Base-by-base conservation (phyloP, 1,140 invertebrate species). In the Meloidogyne hapla region DNA sequence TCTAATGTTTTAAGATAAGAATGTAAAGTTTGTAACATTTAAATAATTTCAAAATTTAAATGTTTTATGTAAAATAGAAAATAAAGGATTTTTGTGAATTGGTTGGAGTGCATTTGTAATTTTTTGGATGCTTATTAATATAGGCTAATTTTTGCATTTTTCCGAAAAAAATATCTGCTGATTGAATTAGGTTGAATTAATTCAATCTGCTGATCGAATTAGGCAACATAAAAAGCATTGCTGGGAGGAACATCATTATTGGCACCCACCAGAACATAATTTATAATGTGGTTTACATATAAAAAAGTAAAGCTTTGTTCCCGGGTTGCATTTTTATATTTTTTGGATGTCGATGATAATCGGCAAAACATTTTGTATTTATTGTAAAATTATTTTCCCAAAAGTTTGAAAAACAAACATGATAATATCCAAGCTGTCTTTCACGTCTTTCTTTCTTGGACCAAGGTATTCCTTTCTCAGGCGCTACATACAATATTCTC, bases 151-250 rank as follows among this genome's bases (percentile, higher is more conserved):
- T 45, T 45, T 45, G n/a, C n/a, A n/a, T n/a, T n/a, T n/a, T n/a
- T n/a, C n/a, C n/a, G n/a, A n/a, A 15, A 5, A 56, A n/a, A 56
- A 56, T n/a, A 5, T 89, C 69, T 88, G 86, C 40, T 87, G 84
- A 79, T 89, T 88, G 25, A n/a, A n/a, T n/a, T n/a, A n/a, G n/a
- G n/a, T n/a, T n/a, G n/a, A n/a, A n/a, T n/a, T n/a, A 89, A 79
- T 0, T 87, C 83, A 33, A 88, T 79, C 89, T 89, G 90, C 23
- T n/a, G n/a, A 76, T 13, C 45, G 28, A 88, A 63, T 88, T 87
- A 2, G 89, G 89, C 56, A 89, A 33, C 79, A 89, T 89, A 80
- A 89, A 90, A 75, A 89, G 77, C 21, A 89, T 81, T 3, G 89
- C 88, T 80, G 89, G 88, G 2, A 89, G 77, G 21, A 88, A 83